phyloP scores from a whole-genome alignment of 2,113 vertebrate species.

The Picathartes gymnocephalus region DNA sequence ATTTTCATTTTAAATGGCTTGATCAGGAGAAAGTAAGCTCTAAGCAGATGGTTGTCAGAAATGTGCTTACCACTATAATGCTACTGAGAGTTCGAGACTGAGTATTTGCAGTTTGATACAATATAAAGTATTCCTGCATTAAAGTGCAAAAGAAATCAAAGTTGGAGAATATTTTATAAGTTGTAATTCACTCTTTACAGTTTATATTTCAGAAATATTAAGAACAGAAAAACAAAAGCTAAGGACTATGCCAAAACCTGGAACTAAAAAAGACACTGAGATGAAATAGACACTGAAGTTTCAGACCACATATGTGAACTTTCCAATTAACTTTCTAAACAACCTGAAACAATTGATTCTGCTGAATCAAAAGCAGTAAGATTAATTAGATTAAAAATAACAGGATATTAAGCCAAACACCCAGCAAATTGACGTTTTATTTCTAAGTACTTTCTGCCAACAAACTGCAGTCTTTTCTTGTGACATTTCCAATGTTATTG shows the following conservation, averaged over 20 bases:
- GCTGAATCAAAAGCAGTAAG: background rate
- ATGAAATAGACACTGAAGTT: background rate
- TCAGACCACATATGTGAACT: background rate
- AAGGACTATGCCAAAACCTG: background rate
- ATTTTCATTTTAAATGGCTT: conserved; percentile 59
- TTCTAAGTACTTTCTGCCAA: conserved; percentile 35
- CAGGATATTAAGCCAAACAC: conserved; percentile 33
- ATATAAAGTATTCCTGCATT: conserved; percentile 25
- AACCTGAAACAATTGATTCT: conserved; percentile 19
- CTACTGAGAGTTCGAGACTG: background rate
- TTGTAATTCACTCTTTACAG: conserved; percentile 16
- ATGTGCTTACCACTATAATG: conserved; percentile 57
- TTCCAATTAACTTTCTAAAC: conserved; percentile 23
- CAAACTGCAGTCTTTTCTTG: background rate
- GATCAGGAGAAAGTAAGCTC: conserved; percentile 39
- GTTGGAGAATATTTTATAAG: conserved; percentile 2
- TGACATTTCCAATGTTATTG: conserved; percentile 22
- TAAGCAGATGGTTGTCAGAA: conserved; percentile 66
- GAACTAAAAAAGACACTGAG: background rate
- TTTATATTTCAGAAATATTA: conserved; percentile 44
- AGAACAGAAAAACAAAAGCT: background rate
- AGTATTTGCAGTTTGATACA: conserved; percentile 10
- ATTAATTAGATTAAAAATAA: conserved; percentile 54
- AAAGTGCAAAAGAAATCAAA: conserved; percentile 32
- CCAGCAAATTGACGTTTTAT: conserved; percentile 5